phyloP scores from a whole-genome alignment of 2,888 invertebrate genomes.

The Drosophila vallismaia region DNA sequence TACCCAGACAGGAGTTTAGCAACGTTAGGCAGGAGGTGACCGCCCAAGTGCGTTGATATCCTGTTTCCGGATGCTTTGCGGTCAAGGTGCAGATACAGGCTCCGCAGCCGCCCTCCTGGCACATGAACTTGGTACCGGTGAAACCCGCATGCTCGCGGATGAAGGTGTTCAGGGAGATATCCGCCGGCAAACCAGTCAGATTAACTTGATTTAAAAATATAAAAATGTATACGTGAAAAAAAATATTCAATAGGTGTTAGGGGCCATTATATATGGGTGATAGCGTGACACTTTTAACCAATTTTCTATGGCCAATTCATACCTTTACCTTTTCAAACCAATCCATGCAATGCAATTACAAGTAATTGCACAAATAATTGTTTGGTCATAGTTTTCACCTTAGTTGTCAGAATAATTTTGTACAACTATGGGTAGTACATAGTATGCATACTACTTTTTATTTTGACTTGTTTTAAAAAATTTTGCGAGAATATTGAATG shows the following conservation, averaged over 20 bases:
- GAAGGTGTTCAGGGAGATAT: slow-evolving; percentile 86
- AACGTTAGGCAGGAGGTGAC: slow-evolving; percentile 89
- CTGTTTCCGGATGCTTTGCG: slow-evolving; percentile 70
- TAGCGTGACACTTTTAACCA: background rate
- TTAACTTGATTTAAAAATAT: slow-evolving; percentile 56
- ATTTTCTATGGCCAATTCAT: background rate
- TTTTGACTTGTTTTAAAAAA: too few relatives aligned
- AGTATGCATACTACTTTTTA: too few relatives aligned
- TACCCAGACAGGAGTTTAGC: slow-evolving; percentile 87
- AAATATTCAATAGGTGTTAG: background rate
- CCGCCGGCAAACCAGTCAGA: slow-evolving; percentile 79
- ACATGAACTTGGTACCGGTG: slow-evolving; percentile 88
- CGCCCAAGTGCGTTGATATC: slow-evolving; percentile 83
- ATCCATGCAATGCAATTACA: background rate
- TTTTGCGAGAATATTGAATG: too few relatives aligned
- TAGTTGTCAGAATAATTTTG: background rate
- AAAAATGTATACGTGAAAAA: too few relatives aligned
- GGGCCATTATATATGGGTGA: background rate
- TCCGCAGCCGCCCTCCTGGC: slow-evolving; percentile 89
- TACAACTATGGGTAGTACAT: too few relatives aligned
- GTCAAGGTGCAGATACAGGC: slow-evolving; percentile 85
- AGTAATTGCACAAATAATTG: background rate
- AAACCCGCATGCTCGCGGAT: slow-evolving; percentile 86
- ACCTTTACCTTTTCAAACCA: background rate
- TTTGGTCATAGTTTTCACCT: background rate